phyloP scores from a whole-genome alignment of 2,888 invertebrate genomes.

The Lasioglossum villosulum region DNA sequence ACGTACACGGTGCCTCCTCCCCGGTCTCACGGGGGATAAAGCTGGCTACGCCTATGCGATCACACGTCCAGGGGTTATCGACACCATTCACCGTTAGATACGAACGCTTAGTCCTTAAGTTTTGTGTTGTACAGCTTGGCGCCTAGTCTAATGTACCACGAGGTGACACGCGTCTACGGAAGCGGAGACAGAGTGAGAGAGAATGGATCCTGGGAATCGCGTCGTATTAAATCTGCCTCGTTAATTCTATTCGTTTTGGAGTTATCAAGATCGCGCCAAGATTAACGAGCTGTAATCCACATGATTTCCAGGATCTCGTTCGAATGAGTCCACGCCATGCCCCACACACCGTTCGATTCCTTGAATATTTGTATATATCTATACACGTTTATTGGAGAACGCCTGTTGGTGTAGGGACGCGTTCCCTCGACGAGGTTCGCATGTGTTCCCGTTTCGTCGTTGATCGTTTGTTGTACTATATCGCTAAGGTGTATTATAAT shows the following conservation, averaged over 20 bases:
- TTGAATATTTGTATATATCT: constrained; percentile 66
- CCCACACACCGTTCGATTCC: constrained; percentile 41
- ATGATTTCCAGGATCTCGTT: not conserved
- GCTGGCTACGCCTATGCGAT: constrained; percentile 54
- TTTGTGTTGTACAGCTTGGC: constrained; percentile 73
- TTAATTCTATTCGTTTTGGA: not conserved
- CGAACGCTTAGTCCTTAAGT: constrained; percentile 64
- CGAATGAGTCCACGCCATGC: not conserved
- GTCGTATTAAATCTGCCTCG: not conserved
- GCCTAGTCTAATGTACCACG: constrained; percentile 71
- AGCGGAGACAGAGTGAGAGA: not conserved
- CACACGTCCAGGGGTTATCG: constrained; percentile 59
- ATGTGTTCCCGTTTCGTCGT: constrained; percentile 54
- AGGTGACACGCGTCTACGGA: constrained; percentile 54
- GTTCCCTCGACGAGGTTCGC: constrained; percentile 63
- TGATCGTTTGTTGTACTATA: constrained; percentile 58
- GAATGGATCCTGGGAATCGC: not conserved
- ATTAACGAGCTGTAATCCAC: not conserved
- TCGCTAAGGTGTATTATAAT: constrained; percentile 56
- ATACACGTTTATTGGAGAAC: constrained; percentile 27
- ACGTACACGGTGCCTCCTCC: constrained; percentile 53
- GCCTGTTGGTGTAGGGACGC: constrained; percentile 33
- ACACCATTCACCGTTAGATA: constrained; percentile 51
- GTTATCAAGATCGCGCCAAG: not conserved
- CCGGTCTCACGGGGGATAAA: constrained; percentile 7